These are phyloP conservation scores for Agrilus cyanescens DNA, from an alignment of 2,888 invertebrate genomes.

Conservation along the genomic window DNA sequence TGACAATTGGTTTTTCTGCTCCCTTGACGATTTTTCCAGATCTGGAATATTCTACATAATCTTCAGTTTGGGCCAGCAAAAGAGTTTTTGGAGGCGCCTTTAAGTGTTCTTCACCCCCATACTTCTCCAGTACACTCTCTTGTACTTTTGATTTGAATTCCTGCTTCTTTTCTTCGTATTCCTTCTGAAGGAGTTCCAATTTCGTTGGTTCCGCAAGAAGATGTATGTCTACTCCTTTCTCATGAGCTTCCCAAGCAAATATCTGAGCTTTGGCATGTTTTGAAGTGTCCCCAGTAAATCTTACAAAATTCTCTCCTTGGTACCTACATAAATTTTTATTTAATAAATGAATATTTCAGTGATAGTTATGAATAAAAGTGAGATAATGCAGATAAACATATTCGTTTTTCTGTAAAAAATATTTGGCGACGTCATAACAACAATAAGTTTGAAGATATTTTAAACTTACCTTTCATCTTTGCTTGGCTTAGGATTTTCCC, in stretches of 20 bases:
- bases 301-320: slow-evolving; percentile 91
- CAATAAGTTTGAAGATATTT: neutral
- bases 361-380: slow-evolving; percentile 39
- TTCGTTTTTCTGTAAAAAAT: too few relatives aligned
- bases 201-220: slow-evolving; percentile 96
- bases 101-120: slow-evolving; percentile 90
- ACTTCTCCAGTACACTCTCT: slow-evolving; percentile 76
- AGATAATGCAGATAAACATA: slow-evolving; percentile 15
- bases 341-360: neutral
- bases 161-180: slow-evolving; percentile 82
- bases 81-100: slow-evolving; percentile 80
- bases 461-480: slow-evolving; percentile 26
- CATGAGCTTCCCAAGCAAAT: slow-evolving; percentile 96
- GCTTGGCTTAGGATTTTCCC: slow-evolving; percentile 49
- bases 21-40: slow-evolving; percentile 82
- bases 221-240: slow-evolving; percentile 87
- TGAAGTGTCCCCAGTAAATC: slow-evolving; percentile 88
- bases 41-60: slow-evolving; percentile 90
- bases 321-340: slow-evolving; percentile 37
- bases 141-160: slow-evolving; percentile 79
- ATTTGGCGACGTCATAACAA: too few relatives aligned
- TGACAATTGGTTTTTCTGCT: slow-evolving; percentile 74
- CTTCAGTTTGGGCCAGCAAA: slow-evolving; percentile 86
- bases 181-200: slow-evolving; percentile 77
- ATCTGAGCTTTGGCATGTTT: slow-evolving; percentile 83